These are phyloP conservation scores for Ophion costatus DNA, from an alignment of 2,888 invertebrate species.

Conservation along the genomic window DNA sequence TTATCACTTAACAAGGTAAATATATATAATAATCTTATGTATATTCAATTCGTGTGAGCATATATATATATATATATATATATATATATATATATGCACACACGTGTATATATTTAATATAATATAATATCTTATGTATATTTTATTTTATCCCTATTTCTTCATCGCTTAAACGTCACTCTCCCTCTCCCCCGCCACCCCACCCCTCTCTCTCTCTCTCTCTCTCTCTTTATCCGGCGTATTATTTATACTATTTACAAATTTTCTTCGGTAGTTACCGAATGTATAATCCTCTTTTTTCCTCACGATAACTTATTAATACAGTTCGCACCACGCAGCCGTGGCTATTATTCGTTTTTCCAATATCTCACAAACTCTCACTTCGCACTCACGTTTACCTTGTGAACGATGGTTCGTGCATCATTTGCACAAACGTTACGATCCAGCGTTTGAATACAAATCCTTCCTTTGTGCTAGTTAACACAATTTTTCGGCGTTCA, in stretches of 20 bases:
- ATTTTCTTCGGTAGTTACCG: slow-evolving; percentile 74
- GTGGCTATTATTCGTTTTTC: slow-evolving; percentile 59
- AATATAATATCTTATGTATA: slow-evolving; percentile 81
- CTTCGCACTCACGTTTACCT: slow-evolving; percentile 62
- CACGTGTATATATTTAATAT: slow-evolving; percentile 73
- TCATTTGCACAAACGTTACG: slow-evolving; percentile 61
- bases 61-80: slow-evolving; percentile 71
- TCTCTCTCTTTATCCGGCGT: slow-evolving; percentile 45
- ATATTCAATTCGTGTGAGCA: slow-evolving; percentile 74
- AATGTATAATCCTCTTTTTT: slow-evolving; percentile 59
- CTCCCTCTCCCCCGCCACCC: slow-evolving; percentile 55
- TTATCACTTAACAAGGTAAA: slow-evolving; percentile 83
- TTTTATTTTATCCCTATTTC: slow-evolving; percentile 82
- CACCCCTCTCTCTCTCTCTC: not conserved
- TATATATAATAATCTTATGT: slow-evolving; percentile 78
- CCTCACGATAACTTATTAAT: slow-evolving; percentile 54
- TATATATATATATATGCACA: slow-evolving; percentile 73
- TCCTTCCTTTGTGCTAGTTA: slow-evolving; percentile 74
- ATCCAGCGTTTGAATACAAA: slow-evolving; percentile 73
- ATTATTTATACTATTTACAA: slow-evolving; percentile 83
- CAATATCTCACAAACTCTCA: slow-evolving; percentile 66
- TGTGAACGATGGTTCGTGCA: slow-evolving; percentile 57
- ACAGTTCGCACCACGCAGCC: slow-evolving; percentile 57
- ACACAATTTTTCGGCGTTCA: slow-evolving; percentile 37
- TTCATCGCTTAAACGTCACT: slow-evolving; percentile 78